Base-by-base conservation (phyloP, 2,888 invertebrate genomes). In the Spilarctia lutea region DNA sequence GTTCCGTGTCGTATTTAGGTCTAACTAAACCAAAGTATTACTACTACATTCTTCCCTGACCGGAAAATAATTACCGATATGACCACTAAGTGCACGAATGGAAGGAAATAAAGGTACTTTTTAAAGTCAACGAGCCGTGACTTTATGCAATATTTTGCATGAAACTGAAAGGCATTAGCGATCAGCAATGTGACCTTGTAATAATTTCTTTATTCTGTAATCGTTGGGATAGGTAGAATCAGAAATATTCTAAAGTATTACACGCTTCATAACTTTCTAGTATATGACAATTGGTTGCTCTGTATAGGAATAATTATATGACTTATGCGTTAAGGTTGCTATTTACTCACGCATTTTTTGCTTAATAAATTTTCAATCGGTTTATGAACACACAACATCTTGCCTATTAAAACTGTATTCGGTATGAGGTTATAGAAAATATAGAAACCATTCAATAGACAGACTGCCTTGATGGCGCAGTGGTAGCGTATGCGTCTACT, bases 71-170 rank as follows among this genome's bases (percentile, higher is more conserved):
- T 68, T 27, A 48, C 30, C 48, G 3, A 63, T 42, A 45, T 33
- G 1, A 30, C 65, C 71, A 10, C 10, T 39, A 52, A 24, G 33
- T 27, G 39, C 10, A 65, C 16, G 6, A 48, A 35, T 72, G 48
- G 35, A 71, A 33, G 65, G 65, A 65, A 48, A 72, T 52, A 48
- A 35, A 72, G 52, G 72, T 72, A 66, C 35, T 16, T 20, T 56
- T 56, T 56, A 66, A 45, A 48, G 24, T 35, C 66, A 18, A 8
- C 24, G 60, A 60, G 39, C 56, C 60, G 60, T 69, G n/a, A 27
- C 39, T 60, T n/a, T 42, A 30, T 27, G 70, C 27, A 60, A 60
- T 13, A 60, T 42, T 39, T 42, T 52, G 35, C 27, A 27, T 60
- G 39, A 3, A 70, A 70, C 27, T 70, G 60, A 70, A 70, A 70